Evolutionary conservation across 2,113 vertebrate species (phyloP).

Genomic region (Corythoichthys intestinalis): DNA sequence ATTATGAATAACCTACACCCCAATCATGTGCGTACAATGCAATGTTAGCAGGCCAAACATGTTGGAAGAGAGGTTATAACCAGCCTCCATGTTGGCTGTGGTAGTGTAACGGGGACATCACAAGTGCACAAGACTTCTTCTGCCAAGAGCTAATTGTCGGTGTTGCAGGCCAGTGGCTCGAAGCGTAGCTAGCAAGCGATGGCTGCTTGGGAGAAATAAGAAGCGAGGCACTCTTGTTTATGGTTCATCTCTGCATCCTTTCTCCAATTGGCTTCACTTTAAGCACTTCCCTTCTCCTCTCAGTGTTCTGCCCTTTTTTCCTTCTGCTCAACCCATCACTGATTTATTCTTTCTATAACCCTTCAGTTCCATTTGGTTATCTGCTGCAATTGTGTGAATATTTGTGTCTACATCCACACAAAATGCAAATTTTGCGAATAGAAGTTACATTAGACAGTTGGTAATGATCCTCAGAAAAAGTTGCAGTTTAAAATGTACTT

Average conservation of each 20-base stretch:
- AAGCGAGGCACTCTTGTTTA: conserved; percentile 34
- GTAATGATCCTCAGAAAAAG: no score
- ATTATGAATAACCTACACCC: conserved; percentile 14
- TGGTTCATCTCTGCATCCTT: conserved; percentile 22
- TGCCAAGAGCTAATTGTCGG: conserved; percentile 55
- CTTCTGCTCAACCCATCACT: background rate
- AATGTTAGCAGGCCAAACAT: conserved; percentile 31
- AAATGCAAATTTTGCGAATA: background rate
- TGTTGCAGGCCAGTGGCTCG: conserved; percentile 24
- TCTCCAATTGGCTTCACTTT: conserved; percentile 17
- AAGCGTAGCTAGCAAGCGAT: conserved; percentile 13
- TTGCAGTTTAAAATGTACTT: no score
- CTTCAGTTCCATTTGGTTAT: background rate
- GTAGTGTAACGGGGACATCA: conserved; percentile 36
- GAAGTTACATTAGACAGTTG: no score
- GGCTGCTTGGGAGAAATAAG: conserved; percentile 38
- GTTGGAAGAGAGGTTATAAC: conserved; percentile 26
- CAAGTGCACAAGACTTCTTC: conserved; percentile 16
- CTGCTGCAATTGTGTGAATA: background rate
- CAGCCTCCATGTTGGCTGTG: conserved; percentile 22
- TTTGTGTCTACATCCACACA: no score
- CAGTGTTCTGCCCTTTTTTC: conserved; percentile 7
- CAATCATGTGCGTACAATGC: conserved; percentile 31
- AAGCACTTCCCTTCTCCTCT: conserved; percentile 10
- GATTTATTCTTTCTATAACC: background rate